These are phyloP conservation scores for Leptestheria dahalacensis DNA, from an alignment of 1,140 invertebrate genomes.

Conservation along the genomic window DNA sequence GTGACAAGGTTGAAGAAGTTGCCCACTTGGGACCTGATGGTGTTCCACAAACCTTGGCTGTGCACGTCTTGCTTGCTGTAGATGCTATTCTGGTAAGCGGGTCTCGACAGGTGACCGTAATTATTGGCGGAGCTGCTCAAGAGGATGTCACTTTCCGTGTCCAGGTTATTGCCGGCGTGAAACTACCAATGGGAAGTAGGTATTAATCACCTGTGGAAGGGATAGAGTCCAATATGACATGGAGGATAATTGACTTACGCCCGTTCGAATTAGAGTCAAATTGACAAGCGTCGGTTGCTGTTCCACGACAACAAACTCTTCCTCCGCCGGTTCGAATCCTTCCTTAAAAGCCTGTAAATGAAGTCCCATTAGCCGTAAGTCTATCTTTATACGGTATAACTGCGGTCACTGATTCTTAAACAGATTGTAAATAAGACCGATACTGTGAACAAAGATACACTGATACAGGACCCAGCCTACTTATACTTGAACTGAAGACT, in stretches of 20 bases:
- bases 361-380: too few relatives aligned
- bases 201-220: too few relatives aligned
- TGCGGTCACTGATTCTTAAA: too few relatives aligned
- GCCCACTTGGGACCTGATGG: background rate
- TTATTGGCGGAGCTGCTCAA: background rate
- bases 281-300: constrained; percentile 68
- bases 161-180: background rate
- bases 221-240: too few relatives aligned
- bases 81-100: background rate
- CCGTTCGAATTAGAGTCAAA: constrained; percentile 42
- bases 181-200: background rate
- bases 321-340: constrained; percentile 59
- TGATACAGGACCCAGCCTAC: too few relatives aligned
- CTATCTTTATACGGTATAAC: too few relatives aligned
- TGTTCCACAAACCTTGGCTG: background rate
- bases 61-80: background rate
- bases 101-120: background rate
- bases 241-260: too few relatives aligned
- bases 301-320: constrained; percentile 73
- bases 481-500: too few relatives aligned
- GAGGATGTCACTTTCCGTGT: background rate
- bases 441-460: too few relatives aligned
- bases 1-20: background rate
- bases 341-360: constrained; percentile 60
- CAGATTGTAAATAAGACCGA: too few relatives aligned